Base-by-base conservation (phyloP, 2,113 vertebrate genomes). In the Rhinogobius similis region DNA sequence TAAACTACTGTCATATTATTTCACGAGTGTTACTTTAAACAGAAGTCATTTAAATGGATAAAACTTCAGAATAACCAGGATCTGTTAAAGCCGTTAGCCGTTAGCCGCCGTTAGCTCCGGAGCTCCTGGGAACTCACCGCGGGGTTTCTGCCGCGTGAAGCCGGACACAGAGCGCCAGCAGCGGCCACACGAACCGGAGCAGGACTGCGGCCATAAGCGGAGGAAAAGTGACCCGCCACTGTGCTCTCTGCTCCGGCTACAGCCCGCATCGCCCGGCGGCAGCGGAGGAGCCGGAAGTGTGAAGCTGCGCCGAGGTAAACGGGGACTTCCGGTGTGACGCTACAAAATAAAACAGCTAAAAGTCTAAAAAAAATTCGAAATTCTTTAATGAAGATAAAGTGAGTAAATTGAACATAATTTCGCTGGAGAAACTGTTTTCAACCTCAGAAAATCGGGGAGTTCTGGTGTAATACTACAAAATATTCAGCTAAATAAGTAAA, bases 201-300 rank as follows among this genome's bases (percentile, higher is more conserved):
- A 32, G 65, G 11, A n/a, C 32, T 71, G 50, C 73, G 73, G 87
- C 92, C 93, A 93, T 93, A 66, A 62, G 82, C 70, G 16, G 64
- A 55, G 62, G 4, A 27, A 21, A 13, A 43, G 27, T 16, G 66
- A 0, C 52, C 46, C 0, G 61, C 32, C 27, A 63, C 26, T 26
- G 48, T 65, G 2, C 16, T 1, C 48, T 72, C 66, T 65, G 16
- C 43, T 55, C 39, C 64, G 1, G 58, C 27, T 32, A 46, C 29
- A 55, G 10, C n/a, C 39, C 38, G 14, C 76, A 79, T 69, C 62
- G 3, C 36, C 27, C 53, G 46, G 61, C 44, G 21, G 38, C 0
- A 18, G 5, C 48, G 2, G 9, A 3, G 3, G 44, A 1, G 0
- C n/a, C 23, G 2, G 5, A 8, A 12, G 4, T 0, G 41, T 27